Percentiles rank a stretch among this genome's conserved stretches.
Evolutionary conservation across 2,113 vertebrate species (phyloP).

Genomic region (Haemorhous mexicanus): DNA sequence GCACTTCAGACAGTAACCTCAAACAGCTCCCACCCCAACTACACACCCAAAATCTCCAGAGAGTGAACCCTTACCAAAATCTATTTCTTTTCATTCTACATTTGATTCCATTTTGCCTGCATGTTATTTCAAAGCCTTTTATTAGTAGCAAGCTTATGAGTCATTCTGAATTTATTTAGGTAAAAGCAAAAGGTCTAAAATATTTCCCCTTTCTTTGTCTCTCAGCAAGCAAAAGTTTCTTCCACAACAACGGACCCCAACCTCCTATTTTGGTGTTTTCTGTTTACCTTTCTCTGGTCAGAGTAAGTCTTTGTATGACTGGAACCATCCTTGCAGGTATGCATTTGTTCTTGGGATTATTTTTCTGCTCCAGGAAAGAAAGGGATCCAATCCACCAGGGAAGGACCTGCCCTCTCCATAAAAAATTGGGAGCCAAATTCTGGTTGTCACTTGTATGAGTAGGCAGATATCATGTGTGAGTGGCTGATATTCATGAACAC

Average conservation of each 20-base stretch:
- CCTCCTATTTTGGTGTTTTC: background rate
- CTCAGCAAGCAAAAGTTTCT: background rate
- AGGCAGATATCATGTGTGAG: background rate
- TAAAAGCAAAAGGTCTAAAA: background rate
- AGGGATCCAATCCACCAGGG: background rate
- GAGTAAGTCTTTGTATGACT: background rate
- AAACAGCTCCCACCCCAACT: rapidly evolving
- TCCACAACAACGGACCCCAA: background rate
- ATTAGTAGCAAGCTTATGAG: background rate
- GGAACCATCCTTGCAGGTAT: background rate
- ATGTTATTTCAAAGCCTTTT: background rate
- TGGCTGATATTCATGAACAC: background rate
- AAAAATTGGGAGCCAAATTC: background rate
- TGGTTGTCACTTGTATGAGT: background rate
- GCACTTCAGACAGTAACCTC: background rate
- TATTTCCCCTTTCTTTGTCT: background rate
- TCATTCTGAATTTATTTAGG: background rate
- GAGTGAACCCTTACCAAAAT: background rate
- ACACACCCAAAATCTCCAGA: background rate
- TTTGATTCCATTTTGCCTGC: background rate
- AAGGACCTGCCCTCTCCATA: background rate
- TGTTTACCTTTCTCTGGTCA: background rate
- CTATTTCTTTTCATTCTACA: background rate
- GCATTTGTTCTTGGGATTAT: background rate
- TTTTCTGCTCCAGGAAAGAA: background rate